These are phyloP conservation scores for Synanceia verrucosa DNA, from an alignment of 2,797 vertebrate species.

Conservation along the genomic window DNA sequence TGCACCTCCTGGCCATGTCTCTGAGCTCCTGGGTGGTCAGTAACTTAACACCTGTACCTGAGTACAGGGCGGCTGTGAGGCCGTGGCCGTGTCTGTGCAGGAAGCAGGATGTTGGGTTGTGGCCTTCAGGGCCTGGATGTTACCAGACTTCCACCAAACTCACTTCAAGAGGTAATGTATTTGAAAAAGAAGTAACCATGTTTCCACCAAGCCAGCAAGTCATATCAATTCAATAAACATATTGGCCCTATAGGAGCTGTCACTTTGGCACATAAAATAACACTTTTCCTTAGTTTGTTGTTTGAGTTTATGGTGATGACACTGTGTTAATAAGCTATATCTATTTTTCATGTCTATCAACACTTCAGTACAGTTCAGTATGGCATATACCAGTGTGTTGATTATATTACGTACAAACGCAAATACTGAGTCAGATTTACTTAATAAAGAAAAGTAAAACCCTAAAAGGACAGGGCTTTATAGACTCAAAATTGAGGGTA, in stretches of 20 bases:
- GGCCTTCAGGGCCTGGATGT: background rate
- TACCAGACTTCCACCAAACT: background rate
- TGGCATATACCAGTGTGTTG: background rate
- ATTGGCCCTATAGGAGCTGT: background rate
- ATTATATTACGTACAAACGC: background rate
- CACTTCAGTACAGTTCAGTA: background rate
- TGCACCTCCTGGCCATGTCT: constrained; percentile 58
- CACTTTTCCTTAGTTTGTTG: background rate
- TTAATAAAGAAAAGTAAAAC: background rate
- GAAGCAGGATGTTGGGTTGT: constrained; percentile 1
- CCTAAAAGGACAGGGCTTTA: background rate
- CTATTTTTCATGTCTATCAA: background rate
- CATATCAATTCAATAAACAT: background rate
- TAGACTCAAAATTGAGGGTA: background rate
- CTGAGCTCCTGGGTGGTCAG: constrained; percentile 65
- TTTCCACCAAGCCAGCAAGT: background rate
- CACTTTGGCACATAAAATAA: background rate
- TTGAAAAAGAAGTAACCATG: background rate
- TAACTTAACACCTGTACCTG: constrained; percentile 70
- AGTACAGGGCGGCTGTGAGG: constrained; percentile 41
- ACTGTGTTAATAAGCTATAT: background rate
- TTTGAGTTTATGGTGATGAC: background rate
- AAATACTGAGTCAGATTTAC: background rate
- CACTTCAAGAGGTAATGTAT: background rate
- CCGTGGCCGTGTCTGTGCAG: constrained; percentile 5